Percentiles rank a stretch among this genome's conserved stretches.
These are phyloP conservation scores for Stenchaetothrips biformis DNA, from an alignment of 2,888 invertebrate genomes.

Conservation along the genomic window DNA sequence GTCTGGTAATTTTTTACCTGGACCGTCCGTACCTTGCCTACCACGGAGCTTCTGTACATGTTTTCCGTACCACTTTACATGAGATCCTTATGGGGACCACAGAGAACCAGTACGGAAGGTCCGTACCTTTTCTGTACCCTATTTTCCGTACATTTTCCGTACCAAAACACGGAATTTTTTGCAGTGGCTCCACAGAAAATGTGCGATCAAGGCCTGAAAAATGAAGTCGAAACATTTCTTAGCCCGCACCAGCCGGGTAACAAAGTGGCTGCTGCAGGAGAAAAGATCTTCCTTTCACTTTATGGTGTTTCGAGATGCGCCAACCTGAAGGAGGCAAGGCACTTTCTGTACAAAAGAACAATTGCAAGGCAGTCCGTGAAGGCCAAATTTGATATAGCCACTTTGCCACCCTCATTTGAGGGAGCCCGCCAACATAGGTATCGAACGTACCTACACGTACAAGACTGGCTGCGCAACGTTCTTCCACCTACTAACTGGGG, in stretches of 20 bases:
- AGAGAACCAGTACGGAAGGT: no score
- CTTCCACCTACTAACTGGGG: no score
- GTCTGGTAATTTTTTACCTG: no score
- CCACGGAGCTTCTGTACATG: no score
- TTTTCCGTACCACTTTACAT: no score
- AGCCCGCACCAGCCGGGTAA: not conserved
- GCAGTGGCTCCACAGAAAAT: no score
- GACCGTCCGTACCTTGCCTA: no score
- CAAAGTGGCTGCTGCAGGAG: not conserved
- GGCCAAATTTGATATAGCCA: not conserved
- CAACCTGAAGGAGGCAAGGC: not conserved
- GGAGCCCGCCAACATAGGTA: not conserved
- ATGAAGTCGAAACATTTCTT: not conserved
- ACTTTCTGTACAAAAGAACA: not conserved
- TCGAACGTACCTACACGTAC: not conserved
- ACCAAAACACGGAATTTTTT: no score
- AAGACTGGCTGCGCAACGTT: not conserved
- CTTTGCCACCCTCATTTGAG: not conserved
- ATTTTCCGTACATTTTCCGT: no score
- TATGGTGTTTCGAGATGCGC: not conserved
- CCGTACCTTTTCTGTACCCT: no score
- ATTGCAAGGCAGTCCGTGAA: not conserved
- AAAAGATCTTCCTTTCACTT: not conserved
- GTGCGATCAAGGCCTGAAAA: no score
- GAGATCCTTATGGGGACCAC: no score